Evolutionary conservation across 1,140 invertebrate genomes (phyloP).

Genomic region (Tetramorium simillimum): DNA sequence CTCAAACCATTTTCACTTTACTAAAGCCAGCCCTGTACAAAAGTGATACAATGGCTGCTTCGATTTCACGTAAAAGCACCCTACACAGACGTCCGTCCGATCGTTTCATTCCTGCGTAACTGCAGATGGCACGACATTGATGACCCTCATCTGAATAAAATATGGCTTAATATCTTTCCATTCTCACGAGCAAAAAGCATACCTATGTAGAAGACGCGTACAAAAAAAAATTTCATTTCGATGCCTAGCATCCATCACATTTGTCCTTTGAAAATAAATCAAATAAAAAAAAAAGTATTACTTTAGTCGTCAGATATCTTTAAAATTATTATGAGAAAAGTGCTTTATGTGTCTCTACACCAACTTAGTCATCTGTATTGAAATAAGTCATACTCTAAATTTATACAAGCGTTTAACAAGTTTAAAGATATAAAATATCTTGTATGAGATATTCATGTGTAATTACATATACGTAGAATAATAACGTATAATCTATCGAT

Average conservation of each 20-base stretch:
- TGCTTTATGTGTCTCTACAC: background rate
- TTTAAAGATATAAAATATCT: background rate
- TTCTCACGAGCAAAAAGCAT: background rate
- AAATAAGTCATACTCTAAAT: background rate
- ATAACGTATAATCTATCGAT: conserved; percentile 13
- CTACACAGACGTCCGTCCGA: background rate
- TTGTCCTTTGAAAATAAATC: background rate
- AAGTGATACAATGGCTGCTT: background rate
- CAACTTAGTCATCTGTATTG: background rate
- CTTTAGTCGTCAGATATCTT: background rate
- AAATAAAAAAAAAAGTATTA: background rate
- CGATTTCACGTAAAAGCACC: conserved; percentile 20
- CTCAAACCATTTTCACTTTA: background rate
- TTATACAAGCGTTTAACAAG: background rate
- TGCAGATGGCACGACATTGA: conserved; percentile 30
- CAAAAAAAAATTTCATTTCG: conserved; percentile 47
- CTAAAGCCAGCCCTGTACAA: background rate
- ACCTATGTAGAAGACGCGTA: no score
- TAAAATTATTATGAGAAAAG: background rate
- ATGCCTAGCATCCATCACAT: background rate
- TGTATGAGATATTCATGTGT: background rate
- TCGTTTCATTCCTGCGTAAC: conserved; percentile 2
- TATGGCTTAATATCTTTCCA: conserved; percentile 41
- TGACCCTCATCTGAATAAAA: conserved; percentile 43
- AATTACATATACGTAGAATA: background rate